phyloP scores from a whole-genome alignment of 2,888 invertebrate genomes.

The Amiota mariae region DNA sequence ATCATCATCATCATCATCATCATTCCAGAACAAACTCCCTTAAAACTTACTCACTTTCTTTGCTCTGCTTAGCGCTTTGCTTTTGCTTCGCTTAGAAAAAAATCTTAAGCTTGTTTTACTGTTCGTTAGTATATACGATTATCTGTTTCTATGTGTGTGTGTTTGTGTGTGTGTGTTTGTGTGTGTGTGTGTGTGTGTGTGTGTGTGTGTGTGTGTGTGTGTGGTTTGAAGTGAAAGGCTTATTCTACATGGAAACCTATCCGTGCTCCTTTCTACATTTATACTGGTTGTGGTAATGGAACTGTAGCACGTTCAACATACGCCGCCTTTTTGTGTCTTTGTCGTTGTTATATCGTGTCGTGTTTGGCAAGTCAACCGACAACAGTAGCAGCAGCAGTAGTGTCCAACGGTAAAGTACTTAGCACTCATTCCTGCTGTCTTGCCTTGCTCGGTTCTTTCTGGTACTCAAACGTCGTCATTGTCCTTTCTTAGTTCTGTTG shows the following conservation, averaged over 20 bases:
- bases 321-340: conserved; percentile 27
- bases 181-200: no score
- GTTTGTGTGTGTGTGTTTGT: conserved; percentile 17
- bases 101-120: conserved; percentile 66
- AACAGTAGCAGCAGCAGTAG: neutral
- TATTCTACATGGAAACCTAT: neutral
- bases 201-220: conserved; percentile 38
- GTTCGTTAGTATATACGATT: conserved; percentile 60
- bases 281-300: conserved; percentile 28
- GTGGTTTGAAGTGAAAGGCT: neutral
- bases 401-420: neutral
- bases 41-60: neutral
- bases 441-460: neutral
- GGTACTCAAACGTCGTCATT: neutral
- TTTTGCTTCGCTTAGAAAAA: conserved; percentile 42
- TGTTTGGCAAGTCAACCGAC: conserved; percentile 24
- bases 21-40: neutral
- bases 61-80: conserved; percentile 52
- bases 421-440: neutral
- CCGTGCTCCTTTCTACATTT: conserved; percentile 56
- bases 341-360: neutral
- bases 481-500: no score
- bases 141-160: neutral
- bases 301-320: conserved; percentile 28
- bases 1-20: conserved; percentile 37